Evolutionary conservation across 2,797 vertebrate species (phyloP), one percentile per base, ranked within the genome.

Genomic region (Tachyglossus aculeatus): DNA sequence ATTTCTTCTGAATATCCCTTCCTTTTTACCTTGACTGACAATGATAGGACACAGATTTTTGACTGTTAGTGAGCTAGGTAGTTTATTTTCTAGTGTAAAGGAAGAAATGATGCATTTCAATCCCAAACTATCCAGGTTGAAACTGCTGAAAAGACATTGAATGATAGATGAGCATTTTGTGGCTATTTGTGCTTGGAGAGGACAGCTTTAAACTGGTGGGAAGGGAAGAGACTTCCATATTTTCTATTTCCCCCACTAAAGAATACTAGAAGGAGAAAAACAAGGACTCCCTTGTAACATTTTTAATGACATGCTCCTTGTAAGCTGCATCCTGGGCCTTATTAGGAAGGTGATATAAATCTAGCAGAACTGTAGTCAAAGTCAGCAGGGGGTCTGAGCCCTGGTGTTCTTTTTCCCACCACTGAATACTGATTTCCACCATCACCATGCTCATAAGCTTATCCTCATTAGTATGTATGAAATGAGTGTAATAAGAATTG

Each of bases 321-420:
- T 86, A 86, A 90, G 91, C 81, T 85, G 80, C 66, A 81, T 87
- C 86, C 86, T 63, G 84, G 87, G 82, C 80, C 85, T 91, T 91
- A 90, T 91, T 86, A 90, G 79, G 69, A 83, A 72, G 66, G 75
- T 85, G 87, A 74, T 85, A 90, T 86, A 90, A 90, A 90, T 90
- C 88, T 78, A 85, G 61, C 81, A 87, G 82, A 88, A 84, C 87
- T 87, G 86, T 83, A 78, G 76, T 80, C 79, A 78, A 83, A 91
- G 83, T 83, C 89, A 90, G 84, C 68, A 77, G 83, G 86, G 75
- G 83, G 54, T 75, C 75, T 69, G 72, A 83, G 80, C 75, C 77
- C 80, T 80, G 74, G 71, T 79, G 75, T 77, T 87, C 71, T 88
- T 86, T 87, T 85, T 76, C 80, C 85, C 75, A 82, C 67, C n/a